phyloP scores from a whole-genome alignment of 37 sponge, comb jelly and placozoan species.

The Hormiphora californensis region DNA sequence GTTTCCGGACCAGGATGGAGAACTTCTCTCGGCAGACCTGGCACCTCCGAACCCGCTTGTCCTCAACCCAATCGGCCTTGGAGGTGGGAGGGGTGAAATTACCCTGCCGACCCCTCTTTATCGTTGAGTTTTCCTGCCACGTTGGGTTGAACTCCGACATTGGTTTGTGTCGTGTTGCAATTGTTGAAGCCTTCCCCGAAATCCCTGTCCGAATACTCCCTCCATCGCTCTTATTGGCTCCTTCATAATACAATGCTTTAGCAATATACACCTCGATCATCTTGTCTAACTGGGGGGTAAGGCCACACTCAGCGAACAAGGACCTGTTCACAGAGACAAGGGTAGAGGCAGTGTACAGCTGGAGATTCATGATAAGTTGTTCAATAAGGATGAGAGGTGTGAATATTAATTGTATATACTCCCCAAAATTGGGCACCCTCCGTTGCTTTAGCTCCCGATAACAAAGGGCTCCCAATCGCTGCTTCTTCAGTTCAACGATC shows the following conservation, averaged over 20 bases:
- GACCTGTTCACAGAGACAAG: background rate
- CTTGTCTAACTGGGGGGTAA: background rate
- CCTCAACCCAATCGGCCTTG: slow-evolving; percentile 6
- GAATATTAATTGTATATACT: slow-evolving; percentile 3
- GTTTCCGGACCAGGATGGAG: slow-evolving; percentile 4
- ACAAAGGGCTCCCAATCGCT: slow-evolving; percentile 38
- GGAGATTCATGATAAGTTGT: slow-evolving; percentile 47
- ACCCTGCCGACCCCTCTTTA: background rate
- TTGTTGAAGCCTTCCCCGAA: no score
- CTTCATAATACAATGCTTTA: slow-evolving; percentile 33
- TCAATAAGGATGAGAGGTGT: slow-evolving; percentile 37
- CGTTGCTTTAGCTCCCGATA: background rate
- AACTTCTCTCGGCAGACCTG: slow-evolving; percentile 9
- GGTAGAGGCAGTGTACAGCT: slow-evolving; percentile 1
- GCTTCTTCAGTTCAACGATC: background rate
- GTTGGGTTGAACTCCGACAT: slow-evolving; percentile 15
- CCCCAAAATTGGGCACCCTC: background rate
- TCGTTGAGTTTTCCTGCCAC: background rate
- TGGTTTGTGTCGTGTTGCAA: background rate
- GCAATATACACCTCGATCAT: slow-evolving; percentile 25
- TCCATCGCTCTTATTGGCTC: background rate
- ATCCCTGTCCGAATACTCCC: background rate
- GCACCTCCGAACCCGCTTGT: slow-evolving; percentile 8
- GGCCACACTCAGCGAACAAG: background rate
- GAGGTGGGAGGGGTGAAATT: background rate